Conservation (phyloP, 1,140 invertebrate species). For the Apis mellifera region DNA sequence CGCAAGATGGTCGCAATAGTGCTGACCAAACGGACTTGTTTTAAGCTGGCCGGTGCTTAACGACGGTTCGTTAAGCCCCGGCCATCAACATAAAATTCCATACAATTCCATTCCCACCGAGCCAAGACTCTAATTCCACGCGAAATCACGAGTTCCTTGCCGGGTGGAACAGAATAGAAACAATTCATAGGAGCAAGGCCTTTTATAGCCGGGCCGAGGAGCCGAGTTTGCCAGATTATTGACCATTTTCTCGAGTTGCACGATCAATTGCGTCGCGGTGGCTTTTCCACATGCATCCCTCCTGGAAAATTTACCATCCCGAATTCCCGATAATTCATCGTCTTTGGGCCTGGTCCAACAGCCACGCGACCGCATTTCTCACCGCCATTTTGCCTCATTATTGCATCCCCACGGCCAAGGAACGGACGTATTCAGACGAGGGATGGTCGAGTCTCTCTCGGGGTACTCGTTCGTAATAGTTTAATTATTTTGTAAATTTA, state of each 20-base stretch:
- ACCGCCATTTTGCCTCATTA: slow-evolving; percentile 60
- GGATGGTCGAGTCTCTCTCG: not conserved
- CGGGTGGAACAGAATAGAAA: not conserved
- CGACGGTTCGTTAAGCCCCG: slow-evolving; percentile 8
- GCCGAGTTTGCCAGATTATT: slow-evolving; percentile 24
- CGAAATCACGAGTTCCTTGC: not conserved
- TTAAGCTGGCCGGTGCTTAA: not conserved
- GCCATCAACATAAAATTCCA: slow-evolving; percentile 21
- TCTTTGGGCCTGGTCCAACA: slow-evolving; percentile 45
- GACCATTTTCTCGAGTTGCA: slow-evolving; percentile 11
- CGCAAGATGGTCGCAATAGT: slow-evolving; percentile 2
- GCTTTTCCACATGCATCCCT: slow-evolving; percentile 35
- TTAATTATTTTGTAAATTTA: too few relatives aligned
- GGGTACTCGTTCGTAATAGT: not conserved
- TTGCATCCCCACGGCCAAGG: slow-evolving; percentile 21
- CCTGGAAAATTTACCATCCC: slow-evolving; percentile 38
- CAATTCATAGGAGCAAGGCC: not conserved
- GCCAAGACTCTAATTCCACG: slow-evolving; percentile 1
- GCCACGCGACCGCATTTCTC: slow-evolving; percentile 50
- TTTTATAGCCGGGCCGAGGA: too few relatives aligned
- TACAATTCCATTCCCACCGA: not conserved
- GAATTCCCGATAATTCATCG: slow-evolving; percentile 59
- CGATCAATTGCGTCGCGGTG: slow-evolving; percentile 33
- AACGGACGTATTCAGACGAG: slow-evolving; percentile 4
- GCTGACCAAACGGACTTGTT: slow-evolving; percentile 3